Conservation (phyloP, 1,140 invertebrate species). For the Listronotus oregonensis region DNA sequence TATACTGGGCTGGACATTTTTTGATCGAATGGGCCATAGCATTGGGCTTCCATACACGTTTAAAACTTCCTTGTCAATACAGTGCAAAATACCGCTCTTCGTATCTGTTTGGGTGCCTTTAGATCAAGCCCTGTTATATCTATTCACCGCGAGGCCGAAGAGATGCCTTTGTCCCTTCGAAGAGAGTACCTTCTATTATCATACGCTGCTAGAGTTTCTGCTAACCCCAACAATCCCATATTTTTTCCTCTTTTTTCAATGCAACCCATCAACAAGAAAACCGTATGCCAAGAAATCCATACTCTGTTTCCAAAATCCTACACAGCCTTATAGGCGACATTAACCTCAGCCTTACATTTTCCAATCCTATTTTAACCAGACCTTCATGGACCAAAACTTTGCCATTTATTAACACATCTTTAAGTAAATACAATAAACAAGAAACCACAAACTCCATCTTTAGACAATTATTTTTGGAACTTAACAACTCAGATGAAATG, state of each 20-base stretch:
- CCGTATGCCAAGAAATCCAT: not conserved
- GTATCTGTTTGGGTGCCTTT: constrained; percentile 10
- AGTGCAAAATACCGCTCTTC: not conserved
- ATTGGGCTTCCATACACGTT: too few relatives aligned
- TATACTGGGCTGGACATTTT: too few relatives aligned
- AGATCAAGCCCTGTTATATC: constrained; percentile 12
- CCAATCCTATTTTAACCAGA: not conserved
- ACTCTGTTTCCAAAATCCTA: not conserved
- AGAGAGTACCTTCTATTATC: constrained; percentile 2
- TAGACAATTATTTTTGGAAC: too few relatives aligned
- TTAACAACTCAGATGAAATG: too few relatives aligned
- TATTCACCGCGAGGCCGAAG: not conserved
- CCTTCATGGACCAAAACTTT: not conserved
- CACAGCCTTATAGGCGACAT: not conserved
- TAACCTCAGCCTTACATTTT: not conserved
- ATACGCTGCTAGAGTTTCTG: constrained; percentile 14
- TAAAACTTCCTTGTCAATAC: too few relatives aligned
- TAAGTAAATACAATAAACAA: too few relatives aligned
- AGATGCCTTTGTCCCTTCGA: constrained; percentile 9
- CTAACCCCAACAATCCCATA: constrained; percentile 6
- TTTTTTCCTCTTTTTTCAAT: not conserved
- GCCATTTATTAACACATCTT: too few relatives aligned
- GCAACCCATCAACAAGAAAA: not conserved
- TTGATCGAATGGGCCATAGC: too few relatives aligned
- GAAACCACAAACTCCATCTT: too few relatives aligned